A percentile compares a stretch with the other conserved stretches of the same genome.
phyloP scores from a whole-genome alignment of 2,888 invertebrate genomes.

The Esperia sulphurella region DNA sequence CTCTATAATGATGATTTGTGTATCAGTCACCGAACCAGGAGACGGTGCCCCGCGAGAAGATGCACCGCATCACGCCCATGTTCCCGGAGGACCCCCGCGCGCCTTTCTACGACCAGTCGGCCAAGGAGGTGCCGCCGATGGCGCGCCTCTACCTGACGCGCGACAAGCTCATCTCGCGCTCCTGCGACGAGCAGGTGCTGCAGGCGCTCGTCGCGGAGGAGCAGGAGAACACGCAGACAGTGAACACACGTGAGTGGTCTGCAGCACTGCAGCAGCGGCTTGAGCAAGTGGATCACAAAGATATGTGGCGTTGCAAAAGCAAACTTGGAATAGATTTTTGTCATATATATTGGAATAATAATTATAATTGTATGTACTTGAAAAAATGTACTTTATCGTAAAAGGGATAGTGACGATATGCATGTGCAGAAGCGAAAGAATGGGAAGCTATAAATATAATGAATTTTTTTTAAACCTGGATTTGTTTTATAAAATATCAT shows the following conservation, averaged over 20 bases:
- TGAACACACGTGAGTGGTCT: constrained; percentile 80
- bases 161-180: constrained; percentile 85
- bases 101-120: constrained; percentile 91
- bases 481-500: no score
- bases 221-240: constrained; percentile 84
- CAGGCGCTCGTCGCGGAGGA: constrained; percentile 80
- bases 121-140: constrained; percentile 87
- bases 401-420: no score
- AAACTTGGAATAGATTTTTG: no score
- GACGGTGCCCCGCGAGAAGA: constrained; percentile 88
- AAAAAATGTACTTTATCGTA: no score
- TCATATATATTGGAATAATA: no score
- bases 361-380: no score
- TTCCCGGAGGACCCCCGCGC: constrained; percentile 94
- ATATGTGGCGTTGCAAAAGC: no score
- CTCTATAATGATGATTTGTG: background rate
- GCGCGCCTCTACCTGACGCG: constrained; percentile 89
- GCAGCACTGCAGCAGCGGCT: no score
- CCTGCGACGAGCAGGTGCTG: constrained; percentile 84
- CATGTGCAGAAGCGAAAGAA: no score
- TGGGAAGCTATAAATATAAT: no score
- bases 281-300: no score
- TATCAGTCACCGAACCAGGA: constrained; percentile 87
- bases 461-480: no score
- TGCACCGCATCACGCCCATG: constrained; percentile 92